Base-by-base conservation (phyloP, 2,888 invertebrate genomes). In the Tinea pellionella region DNA sequence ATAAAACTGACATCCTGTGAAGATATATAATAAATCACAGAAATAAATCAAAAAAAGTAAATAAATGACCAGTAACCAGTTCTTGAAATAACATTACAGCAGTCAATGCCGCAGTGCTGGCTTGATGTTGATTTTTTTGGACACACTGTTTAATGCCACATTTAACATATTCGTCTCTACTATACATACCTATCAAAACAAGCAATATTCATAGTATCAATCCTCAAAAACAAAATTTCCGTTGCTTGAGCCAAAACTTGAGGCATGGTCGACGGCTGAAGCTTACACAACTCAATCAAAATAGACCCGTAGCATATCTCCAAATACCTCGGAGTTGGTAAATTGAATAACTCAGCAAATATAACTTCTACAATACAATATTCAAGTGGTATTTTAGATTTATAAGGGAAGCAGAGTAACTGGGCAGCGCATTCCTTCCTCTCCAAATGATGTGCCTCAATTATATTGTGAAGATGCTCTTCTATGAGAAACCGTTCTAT, bases 311-410 rank as follows among this genome's bases (percentile, higher is more conserved):
- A 98, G 68, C 94, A 94, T 62, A 99, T 93, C 76, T 99, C 98
- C 65, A 97, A 75, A 77, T 94, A 95, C 63, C 94, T 92, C 0
- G 98, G 94, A 7, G 93, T 90, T 0, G 99, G 99, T 78, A 99
- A 90, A 71, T 95, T 93, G 69, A 99, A 98, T 62, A 99, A 75
- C 80, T 98, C 97, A 0, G 94, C 94, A 82, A 99, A 97, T 68
- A 99, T 93, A 0, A 97, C 96, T 89, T 99, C 99, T 0, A 99
- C 96, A 64, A 99, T 97, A 79, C 99, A 97, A 78, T 99, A 99
- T 75, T 99, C 98, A 61, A 99, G 79, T 0, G 99, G 99, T 63
- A 99, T 95, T 80, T 97, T 97, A 13, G 93, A 90, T 81, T 96
- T 96, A 72, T 96, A 95, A 0, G 96, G 96, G 70, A 98, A 98